phyloP scores from a whole-genome alignment of 2,888 invertebrate genomes.

The Syrphus vitripennis region DNA sequence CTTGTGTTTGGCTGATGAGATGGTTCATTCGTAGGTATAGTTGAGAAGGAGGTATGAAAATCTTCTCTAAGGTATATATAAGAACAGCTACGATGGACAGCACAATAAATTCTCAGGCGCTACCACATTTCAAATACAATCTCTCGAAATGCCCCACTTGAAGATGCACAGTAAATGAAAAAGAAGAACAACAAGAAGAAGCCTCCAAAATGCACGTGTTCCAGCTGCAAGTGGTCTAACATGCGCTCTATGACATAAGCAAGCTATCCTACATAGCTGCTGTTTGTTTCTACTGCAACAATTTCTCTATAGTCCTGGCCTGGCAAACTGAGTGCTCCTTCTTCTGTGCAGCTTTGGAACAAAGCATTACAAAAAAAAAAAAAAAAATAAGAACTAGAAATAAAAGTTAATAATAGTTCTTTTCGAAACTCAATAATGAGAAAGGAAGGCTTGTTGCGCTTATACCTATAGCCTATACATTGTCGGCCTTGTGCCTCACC shows the following conservation, averaged over 20 bases:
- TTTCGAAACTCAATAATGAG: constrained; percentile 53
- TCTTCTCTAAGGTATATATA: background rate
- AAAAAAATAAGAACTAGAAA: too few relatives aligned
- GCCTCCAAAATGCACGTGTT: constrained; percentile 63
- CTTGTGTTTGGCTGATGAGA: background rate
- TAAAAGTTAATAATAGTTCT: constrained; percentile 68
- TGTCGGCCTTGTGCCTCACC: constrained; percentile 27
- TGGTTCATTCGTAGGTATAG: background rate
- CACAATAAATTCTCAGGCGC: constrained; percentile 73
- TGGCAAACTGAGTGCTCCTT: constrained; percentile 1
- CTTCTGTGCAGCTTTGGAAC: background rate
- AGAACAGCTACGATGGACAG: constrained; percentile 60
- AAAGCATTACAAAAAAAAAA: background rate
- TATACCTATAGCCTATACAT: background rate
- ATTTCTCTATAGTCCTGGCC: constrained; percentile 7
- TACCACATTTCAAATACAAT: constrained; percentile 73
- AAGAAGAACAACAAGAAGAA: background rate
- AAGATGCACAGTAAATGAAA: background rate
- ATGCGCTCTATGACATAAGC: constrained; percentile 61
- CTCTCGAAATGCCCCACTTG: constrained; percentile 28
- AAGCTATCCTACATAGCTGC: constrained; percentile 4
- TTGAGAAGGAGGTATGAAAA: background rate
- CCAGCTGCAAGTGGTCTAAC: constrained; percentile 63
- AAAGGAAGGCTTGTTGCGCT: constrained; percentile 28
- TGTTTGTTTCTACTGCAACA: constrained; percentile 1